Percentiles rank a stretch among this genome's conserved stretches.
Evolutionary conservation across 2,888 invertebrate genomes (phyloP).

Genomic region (Epicampocera succincta): DNA sequence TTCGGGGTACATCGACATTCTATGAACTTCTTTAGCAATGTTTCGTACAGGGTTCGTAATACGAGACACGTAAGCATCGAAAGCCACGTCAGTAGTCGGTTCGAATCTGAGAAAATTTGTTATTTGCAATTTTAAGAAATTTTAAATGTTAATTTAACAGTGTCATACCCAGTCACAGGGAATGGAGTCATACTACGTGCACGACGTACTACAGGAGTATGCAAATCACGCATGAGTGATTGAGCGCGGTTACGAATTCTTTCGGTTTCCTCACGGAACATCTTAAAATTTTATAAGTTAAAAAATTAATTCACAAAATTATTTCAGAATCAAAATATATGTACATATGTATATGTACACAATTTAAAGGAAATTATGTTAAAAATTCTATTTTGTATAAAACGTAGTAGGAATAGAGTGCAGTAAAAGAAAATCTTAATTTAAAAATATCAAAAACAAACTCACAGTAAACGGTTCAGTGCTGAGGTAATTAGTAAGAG

Average conservation of each 20-base stretch:
- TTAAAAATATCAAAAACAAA: slow-evolving; percentile 61
- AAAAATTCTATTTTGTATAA: slow-evolving; percentile 2
- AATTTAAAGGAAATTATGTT: too few species aligned
- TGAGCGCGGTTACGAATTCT: slow-evolving; percentile 90
- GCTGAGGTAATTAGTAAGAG: slow-evolving; percentile 90
- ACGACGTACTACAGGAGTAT: slow-evolving; percentile 89
- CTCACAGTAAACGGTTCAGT: slow-evolving; percentile 89
- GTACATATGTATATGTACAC: neutral
- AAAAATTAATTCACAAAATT: neutral
- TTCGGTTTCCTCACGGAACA: slow-evolving; percentile 91
- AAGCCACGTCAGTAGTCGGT: slow-evolving; percentile 77
- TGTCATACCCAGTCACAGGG: slow-evolving; percentile 78
- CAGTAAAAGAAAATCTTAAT: slow-evolving; percentile 16
- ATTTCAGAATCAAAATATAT: neutral
- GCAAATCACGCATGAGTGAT: slow-evolving; percentile 88
- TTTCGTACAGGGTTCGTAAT: slow-evolving; percentile 86
- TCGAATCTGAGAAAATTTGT: slow-evolving; percentile 78
- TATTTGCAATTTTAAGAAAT: neutral
- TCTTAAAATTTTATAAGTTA: slow-evolving; percentile 82
- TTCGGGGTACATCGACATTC: slow-evolving; percentile 86
- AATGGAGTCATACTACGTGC: slow-evolving; percentile 83
- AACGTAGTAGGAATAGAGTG: slow-evolving; percentile 17
- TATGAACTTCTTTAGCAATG: slow-evolving; percentile 84
- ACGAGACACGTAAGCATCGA: slow-evolving; percentile 88
- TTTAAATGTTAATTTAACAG: neutral